phyloP scores from a whole-genome alignment of 2,113 vertebrate species.

The Gadus chalcogrammus region DNA sequence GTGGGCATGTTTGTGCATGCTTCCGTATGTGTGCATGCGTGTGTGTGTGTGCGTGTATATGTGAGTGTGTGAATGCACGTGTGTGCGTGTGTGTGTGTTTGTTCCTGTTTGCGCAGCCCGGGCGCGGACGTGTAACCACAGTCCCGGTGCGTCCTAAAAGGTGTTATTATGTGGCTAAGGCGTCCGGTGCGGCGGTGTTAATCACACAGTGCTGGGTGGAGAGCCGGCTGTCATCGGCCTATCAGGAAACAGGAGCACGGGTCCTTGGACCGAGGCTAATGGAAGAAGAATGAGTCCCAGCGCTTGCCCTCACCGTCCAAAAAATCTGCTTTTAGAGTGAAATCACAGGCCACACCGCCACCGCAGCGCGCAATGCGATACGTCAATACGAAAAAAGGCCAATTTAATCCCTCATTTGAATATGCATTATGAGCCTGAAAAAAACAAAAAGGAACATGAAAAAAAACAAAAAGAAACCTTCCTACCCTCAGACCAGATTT shows the following conservation, averaged over 20 bases:
- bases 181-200: conserved; percentile 31
- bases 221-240: neutral
- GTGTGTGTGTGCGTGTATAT: neutral
- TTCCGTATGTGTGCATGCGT: neutral
- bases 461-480: conserved; percentile 2
- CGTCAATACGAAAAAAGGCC: conserved; percentile 51
- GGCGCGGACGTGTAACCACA: neutral
- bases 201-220: conserved; percentile 32
- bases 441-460: too few relatives aligned
- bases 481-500: conserved; percentile 86
- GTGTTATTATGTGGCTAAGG: conserved; percentile 55
- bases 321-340: conserved; percentile 65
- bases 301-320: conserved; percentile 62
- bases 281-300: conserved; percentile 60
- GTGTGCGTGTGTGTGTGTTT: neutral
- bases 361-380: conserved; percentile 44
- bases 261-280: conserved; percentile 65
- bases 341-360: conserved; percentile 53
- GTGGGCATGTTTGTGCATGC: neutral
- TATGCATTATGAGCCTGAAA: conserved; percentile 67
- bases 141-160: conserved; percentile 59
- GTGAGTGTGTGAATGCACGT: neutral
- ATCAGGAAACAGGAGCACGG: conserved; percentile 51
- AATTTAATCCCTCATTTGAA: conserved; percentile 86
- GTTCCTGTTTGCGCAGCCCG: too few relatives aligned